phyloP scores from a whole-genome alignment of 2,113 vertebrate species.

The cat (Felis catus) region F.catus_Fca126_mat1.0 CM031412.1:137809001-137809500 shows the following conservation, averaged over 20 bases:
- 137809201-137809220: background rate
- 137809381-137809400: background rate
- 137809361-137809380: background rate
- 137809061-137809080: background rate
- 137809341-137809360: background rate
- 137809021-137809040: background rate
- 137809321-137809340: background rate
- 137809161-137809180: background rate
- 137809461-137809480: background rate
- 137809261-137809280: background rate
- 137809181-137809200: background rate
- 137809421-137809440: background rate
- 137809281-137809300: background rate
- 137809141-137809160: background rate
- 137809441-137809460: background rate
- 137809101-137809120: background rate
- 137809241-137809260: background rate
- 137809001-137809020: background rate
- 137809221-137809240: background rate
- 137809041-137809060: background rate
- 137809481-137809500: background rate
- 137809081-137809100: background rate
- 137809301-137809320: background rate
- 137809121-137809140: accelerated
- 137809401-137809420: background rate